Evolutionary conservation across 2,888 invertebrate species (phyloP), one percentile per base, ranked within the genome.

Genomic region (Dynastes tityus): DNA sequence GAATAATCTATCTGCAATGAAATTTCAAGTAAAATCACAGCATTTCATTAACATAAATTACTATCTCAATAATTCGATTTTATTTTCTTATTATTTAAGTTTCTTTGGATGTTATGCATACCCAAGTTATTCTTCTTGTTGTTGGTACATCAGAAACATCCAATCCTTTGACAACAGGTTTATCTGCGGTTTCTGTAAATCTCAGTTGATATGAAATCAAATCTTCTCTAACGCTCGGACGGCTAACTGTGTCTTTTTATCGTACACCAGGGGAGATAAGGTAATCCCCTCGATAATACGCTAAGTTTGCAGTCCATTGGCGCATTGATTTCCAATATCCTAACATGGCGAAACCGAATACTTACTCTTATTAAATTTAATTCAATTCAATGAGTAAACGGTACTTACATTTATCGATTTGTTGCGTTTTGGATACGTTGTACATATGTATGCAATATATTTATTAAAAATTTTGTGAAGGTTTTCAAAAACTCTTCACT

Each of bases 271-370:
- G 5, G 27, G 27, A 61, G 61, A 61, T 61, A 61, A 61, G 61
- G 61, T 61, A 61, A 61, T 29, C 27, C 55, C 27, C 13, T 29
- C n/a, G 61, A 29, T 61, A 61, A 61, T 27, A 16, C 29, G 11
- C 29, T 61, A 16, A 61, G 22, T 22, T 61, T 61, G 22, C 61
- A 61, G 27, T 61, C 61, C 27, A 61, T 22, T 27, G 29, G 61
- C 11, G 61, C 6, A 61, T 61, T 22, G 61, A 61, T 61, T 61
- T 61, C 61, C 61, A 22, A 61, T 61, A 29, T 29, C 11, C 29
- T 27, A 61, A 61, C 16, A 22, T 11, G 11, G 22, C 0, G 61
- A 61, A 61, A 61, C 27, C 61, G 61, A 61, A 61, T 61, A 61
- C 22, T 61, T 22, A 22, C 16, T 61, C 6, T 27, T 16, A 53